Conservation (phyloP, 2,113 vertebrate genomes). For the Syngnathus scovelli region DNA sequence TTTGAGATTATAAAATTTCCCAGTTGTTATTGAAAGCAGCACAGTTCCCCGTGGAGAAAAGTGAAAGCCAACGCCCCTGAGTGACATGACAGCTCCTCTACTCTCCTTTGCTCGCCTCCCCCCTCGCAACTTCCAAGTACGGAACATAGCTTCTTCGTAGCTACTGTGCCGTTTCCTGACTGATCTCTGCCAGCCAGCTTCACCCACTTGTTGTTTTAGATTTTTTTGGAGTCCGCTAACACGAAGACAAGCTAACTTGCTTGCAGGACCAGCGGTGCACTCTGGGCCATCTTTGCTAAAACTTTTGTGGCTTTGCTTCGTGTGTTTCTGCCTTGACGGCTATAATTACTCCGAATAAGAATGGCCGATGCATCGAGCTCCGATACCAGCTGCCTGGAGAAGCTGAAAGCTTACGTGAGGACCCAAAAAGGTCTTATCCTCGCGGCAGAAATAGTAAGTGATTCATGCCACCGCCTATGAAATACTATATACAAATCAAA, state of each 20-base stretch:
- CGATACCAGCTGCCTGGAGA: constrained; percentile 39
- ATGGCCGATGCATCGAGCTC: constrained; percentile 58
- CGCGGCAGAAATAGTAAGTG: constrained; percentile 70
- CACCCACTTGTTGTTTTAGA: background rate
- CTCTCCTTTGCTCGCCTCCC: background rate
- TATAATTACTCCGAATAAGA: background rate
- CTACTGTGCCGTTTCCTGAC: background rate
- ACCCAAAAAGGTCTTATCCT: constrained; percentile 67
- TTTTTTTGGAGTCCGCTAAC: background rate
- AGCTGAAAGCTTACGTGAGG: constrained; percentile 55
- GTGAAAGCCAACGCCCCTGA: constrained; percentile 49
- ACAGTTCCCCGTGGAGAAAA: constrained; percentile 21
- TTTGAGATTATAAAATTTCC: background rate
- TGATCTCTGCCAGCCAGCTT: background rate
- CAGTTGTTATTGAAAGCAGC: constrained; percentile 18
- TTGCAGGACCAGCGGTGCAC: accelerated
- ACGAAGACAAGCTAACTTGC: accelerated
- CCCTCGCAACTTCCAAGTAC: background rate
- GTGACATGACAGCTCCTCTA: background rate
- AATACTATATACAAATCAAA: background rate
- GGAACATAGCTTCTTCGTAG: accelerated
- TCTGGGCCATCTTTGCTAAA: too few relatives aligned
- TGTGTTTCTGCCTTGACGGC: background rate
- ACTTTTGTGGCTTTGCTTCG: background rate
- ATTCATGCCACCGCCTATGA: too few relatives aligned